Base-by-base conservation (phyloP, 2,888 invertebrate genomes). In the Anagyrus pseudococci region DNA sequence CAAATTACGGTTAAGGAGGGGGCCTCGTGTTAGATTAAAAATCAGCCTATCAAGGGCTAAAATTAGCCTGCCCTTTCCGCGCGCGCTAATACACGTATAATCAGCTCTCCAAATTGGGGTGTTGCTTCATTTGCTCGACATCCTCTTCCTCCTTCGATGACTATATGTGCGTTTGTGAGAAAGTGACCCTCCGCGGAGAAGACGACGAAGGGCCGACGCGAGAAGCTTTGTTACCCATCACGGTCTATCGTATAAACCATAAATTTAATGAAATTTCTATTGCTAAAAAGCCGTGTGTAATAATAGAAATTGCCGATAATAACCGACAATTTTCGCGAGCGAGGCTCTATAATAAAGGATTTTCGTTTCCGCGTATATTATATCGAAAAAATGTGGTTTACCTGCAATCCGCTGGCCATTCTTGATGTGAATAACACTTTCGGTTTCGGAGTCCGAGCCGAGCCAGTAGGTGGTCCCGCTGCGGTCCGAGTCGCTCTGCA, bases 391-490 rank as follows among this genome's bases (percentile, higher is more conserved):
- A n/a, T 1, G 10, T 26, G 26, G 15, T 25, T 6, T 70, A 79
- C 79, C 80, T 69, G 75, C 62, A 37, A 69, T 67, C 69, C 75
- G 71, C 52, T 77, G 77, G 65, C 72, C 75, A 37, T 75, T 67
- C 60, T 75, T 75, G 56, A 83, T 80, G 64, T 83, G 83, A 66
- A 93, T 92, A 63, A 93, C 93, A 67, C 91, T 92, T 71, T 91
- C 92, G 57, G 91, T 89, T 77, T 93, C 93, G 44, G 92, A 92
- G 81, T 92, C 92, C 7, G 84, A 84, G 52, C 85, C 85, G 57
- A 86, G 81, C 87, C 86, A 87, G 71, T 85, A 85, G 15, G 79
- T 78, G 25, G 79, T 78, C 49, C 77, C 77, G 71, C 86, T 84
- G 44, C 86, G 85, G 65, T 88, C 88, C 64, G 89, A 87, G 77